Percentiles rank a stretch among this genome's conserved stretches.
These are phyloP conservation scores for Cybosia mesomella DNA, from an alignment of 2,888 invertebrate species.

Conservation along the genomic window DNA sequence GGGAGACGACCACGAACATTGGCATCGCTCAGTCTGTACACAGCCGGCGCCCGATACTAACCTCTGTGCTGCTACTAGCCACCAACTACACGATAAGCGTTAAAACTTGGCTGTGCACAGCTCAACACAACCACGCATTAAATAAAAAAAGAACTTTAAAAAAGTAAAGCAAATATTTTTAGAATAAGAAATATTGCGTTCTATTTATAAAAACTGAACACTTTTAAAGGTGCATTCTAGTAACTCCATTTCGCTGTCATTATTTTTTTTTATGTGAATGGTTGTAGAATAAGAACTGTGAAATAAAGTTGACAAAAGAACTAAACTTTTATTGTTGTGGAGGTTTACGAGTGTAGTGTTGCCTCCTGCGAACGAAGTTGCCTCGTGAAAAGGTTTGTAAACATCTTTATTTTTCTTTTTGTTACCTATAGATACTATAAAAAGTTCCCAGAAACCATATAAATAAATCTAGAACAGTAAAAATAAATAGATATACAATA, in stretches of 20 bases:
- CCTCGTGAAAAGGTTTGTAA: conserved; percentile 48
- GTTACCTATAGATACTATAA: background rate
- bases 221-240: conserved; percentile 27
- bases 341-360: conserved; percentile 37
- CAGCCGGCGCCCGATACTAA: conserved; percentile 60
- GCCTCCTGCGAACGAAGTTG: conserved; percentile 26
- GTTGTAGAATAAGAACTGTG: conserved; percentile 28
- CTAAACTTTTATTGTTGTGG: conserved; percentile 39
- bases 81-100: conserved; percentile 51
- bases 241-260: conserved; percentile 3
- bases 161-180: background rate
- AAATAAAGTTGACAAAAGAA: conserved; percentile 21
- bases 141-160: conserved; percentile 8
- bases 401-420: conserved; percentile 22
- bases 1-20: conserved; percentile 37
- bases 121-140: conserved; percentile 12
- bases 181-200: background rate
- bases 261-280: conserved; percentile 18
- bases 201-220: conserved; percentile 22
- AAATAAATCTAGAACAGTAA: conserved; percentile 2
- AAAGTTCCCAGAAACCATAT: conserved; percentile 1
- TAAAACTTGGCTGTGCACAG: conserved; percentile 42
- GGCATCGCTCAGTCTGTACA: conserved; percentile 55
- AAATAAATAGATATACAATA: background rate
- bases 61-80: conserved; percentile 45